Evolutionary conservation across 64 coral and sea anemone genomes (phyloP).

Genomic region (Pocillopora verrucosa): DNA sequence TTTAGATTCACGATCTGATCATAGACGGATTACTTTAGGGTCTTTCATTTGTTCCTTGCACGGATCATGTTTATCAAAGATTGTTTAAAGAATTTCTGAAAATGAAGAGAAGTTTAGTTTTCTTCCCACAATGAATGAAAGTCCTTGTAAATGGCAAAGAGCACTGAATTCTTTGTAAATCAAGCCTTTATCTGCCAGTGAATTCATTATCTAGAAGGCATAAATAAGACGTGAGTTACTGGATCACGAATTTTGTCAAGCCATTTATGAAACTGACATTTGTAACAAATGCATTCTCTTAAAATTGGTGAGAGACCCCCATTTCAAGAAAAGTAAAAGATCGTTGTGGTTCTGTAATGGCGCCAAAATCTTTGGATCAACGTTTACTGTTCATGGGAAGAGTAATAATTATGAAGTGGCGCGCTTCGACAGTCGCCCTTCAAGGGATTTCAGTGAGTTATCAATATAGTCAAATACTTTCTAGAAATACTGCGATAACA

Average conservation of each 20-base stretch:
- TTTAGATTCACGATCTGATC: no score
- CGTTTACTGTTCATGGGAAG: neutral
- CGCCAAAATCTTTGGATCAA: neutral
- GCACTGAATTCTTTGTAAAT: no score
- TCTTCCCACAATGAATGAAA: no score
- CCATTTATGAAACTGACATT: neutral
- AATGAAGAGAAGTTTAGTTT: no score
- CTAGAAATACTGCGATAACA: neutral
- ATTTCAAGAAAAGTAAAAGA: neutral
- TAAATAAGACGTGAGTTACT: neutral
- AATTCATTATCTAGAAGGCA: neutral
- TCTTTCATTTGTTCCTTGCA: no score
- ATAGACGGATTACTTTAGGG: no score
- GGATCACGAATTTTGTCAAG: neutral
- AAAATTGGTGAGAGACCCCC: neutral
- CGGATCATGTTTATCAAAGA: no score
- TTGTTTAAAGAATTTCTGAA: no score
- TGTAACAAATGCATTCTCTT: neutral
- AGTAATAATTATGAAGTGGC: conserved; percentile 18
- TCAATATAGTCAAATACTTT: neutral
- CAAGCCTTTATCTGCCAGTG: neutral
- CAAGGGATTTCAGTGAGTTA: neutral
- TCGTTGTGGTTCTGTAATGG: neutral
- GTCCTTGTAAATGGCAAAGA: no score
- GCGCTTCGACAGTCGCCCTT: neutral